Evolutionary conservation across 2,797 vertebrate genomes (phyloP).

Genomic region (Loriculus beryllinus): DNA sequence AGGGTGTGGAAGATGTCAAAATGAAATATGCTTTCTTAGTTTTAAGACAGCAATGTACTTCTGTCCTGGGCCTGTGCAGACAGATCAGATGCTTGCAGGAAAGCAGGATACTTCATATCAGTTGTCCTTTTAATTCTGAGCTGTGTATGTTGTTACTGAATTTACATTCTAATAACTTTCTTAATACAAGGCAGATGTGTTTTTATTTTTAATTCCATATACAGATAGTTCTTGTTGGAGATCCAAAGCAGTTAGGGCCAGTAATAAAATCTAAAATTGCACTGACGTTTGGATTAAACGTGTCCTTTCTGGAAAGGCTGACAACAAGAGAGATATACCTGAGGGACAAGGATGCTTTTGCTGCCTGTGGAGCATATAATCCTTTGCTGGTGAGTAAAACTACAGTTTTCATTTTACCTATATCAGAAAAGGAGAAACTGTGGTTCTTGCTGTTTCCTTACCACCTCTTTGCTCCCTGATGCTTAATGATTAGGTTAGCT

Average conservation of each 20-base stretch:
- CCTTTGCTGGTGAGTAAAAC: slow-evolving; percentile 84
- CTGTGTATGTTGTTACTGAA: neutral
- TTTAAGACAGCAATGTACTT: neutral
- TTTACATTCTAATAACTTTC: neutral
- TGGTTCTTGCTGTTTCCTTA: neutral
- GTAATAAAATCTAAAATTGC: slow-evolving; percentile 89
- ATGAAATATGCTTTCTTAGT: neutral
- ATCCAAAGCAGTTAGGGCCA: slow-evolving; percentile 92
- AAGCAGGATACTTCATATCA: neutral
- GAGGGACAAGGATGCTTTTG: slow-evolving; percentile 77
- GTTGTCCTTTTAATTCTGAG: neutral
- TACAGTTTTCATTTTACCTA: neutral
- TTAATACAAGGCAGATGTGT: neutral
- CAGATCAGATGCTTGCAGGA: neutral
- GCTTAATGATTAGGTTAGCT: neutral
- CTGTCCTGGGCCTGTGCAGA: neutral
- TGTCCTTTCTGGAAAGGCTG: slow-evolving; percentile 89
- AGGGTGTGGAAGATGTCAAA: neutral
- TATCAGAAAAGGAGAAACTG: neutral
- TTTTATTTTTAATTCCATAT: neutral
- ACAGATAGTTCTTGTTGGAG: slow-evolving; percentile 90
- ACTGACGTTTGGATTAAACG: slow-evolving; percentile 81
- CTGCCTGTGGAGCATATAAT: slow-evolving; percentile 84
- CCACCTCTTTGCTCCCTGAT: neutral
- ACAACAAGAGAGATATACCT: slow-evolving; percentile 83